Conservation (phyloP, 2,113 vertebrate genomes). For the Atrichornis clamosus region DNA sequence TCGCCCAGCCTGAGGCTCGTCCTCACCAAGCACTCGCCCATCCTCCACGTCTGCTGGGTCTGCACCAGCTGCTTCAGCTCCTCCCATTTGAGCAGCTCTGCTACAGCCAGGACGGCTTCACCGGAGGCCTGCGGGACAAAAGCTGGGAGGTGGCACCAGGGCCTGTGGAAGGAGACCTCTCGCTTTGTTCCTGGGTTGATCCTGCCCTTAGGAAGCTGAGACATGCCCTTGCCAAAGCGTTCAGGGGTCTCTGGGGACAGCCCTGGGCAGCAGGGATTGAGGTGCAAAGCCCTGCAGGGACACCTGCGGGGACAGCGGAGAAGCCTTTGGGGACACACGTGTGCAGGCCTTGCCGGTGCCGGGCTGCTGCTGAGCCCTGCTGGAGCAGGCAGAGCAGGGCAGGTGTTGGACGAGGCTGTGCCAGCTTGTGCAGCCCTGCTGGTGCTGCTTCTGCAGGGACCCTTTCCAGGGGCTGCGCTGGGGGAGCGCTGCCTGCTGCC, state of each 20-base stretch:
- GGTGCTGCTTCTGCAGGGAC: neutral
- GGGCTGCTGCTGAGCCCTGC: neutral
- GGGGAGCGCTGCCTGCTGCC: neutral
- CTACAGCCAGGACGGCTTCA: fast-evolving
- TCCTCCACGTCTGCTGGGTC: neutral
- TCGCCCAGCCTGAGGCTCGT: fast-evolving
- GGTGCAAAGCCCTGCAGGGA: neutral
- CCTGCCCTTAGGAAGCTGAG: neutral
- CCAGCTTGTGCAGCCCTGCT: neutral
- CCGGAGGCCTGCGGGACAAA: neutral
- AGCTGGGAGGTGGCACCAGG: neutral
- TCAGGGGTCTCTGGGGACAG: neutral
- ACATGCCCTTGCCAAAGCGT: no score
- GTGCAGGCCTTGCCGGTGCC: neutral
- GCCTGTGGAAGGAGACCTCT: no score
- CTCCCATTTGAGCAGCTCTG: neutral
- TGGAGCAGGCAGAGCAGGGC: no score
- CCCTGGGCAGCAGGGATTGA: no score
- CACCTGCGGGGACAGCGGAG: neutral
- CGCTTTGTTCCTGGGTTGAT: neutral
- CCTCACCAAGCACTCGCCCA: neutral
- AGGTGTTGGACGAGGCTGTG: neutral
- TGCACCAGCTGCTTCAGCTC: neutral
- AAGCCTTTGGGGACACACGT: neutral
- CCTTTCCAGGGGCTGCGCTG: neutral